These are phyloP conservation scores for Spondyliosoma cantharus DNA, from an alignment of 2,797 vertebrate species.

Conservation along the genomic window DNA sequence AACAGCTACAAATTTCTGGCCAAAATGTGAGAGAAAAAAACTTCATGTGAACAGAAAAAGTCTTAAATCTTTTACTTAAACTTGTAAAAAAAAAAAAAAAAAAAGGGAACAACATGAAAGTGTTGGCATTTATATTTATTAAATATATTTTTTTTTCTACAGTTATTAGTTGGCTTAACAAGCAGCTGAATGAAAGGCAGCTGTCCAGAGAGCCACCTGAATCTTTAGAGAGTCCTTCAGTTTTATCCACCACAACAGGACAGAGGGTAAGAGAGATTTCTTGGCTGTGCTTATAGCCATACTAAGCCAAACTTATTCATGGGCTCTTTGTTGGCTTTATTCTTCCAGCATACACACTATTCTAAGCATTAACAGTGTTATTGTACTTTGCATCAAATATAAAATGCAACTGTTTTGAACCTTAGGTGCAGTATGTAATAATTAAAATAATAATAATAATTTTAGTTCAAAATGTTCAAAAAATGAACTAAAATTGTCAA, in stretches of 20 bases:
- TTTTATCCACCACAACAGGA: constrained; percentile 51
- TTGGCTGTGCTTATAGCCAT: not conserved
- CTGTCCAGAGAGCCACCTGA: constrained; percentile 81
- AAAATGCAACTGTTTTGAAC: not conserved
- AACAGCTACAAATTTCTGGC: too few relatives aligned
- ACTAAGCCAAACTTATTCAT: constrained; percentile 79
- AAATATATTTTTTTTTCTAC: constrained; percentile 29
- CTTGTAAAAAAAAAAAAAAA: too few relatives aligned
- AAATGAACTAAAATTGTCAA: too few relatives aligned
- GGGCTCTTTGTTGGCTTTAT: too few relatives aligned
- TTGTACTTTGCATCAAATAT: not conserved
- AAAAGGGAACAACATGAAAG: too few relatives aligned
- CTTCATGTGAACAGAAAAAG: too few relatives aligned
- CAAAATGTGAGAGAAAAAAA: too few relatives aligned
- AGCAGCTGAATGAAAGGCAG: constrained; percentile 94
- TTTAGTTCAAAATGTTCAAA: too few relatives aligned
- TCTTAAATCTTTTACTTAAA: too few relatives aligned
- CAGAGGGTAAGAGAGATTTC: constrained; percentile 73
- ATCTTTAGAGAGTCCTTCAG: constrained; percentile 67
- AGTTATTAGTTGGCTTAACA: constrained; percentile 97
- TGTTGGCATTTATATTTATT: too few relatives aligned
- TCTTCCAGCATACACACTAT: not conserved
- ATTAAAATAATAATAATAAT: too few relatives aligned
- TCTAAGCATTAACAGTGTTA: not conserved
- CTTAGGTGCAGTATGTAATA: not conserved